phyloP scores from a whole-genome alignment of 2,113 vertebrate species.

The Gallinago undulata region DNA sequence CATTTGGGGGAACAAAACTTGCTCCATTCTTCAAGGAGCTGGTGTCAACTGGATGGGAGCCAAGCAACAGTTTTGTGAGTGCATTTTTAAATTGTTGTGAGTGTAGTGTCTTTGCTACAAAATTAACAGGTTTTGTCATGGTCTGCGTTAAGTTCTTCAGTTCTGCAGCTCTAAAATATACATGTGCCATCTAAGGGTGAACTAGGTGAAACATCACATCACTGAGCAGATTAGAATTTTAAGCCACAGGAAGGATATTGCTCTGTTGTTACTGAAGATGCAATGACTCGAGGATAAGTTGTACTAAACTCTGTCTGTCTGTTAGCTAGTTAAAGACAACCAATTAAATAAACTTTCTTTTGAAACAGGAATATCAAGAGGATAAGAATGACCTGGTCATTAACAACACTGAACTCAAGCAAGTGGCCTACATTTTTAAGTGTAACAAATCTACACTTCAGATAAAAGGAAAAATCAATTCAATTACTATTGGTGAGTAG shows the following conservation, averaged over 20 bases:
- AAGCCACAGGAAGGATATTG: conserved; percentile 22
- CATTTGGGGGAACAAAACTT: neutral
- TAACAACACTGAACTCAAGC: conserved; percentile 91
- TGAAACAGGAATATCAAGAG: conserved; percentile 90
- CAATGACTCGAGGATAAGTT: conserved; percentile 6
- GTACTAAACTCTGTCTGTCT: conserved; percentile 21
- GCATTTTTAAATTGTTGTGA: neutral
- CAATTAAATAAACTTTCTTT: conserved; percentile 51
- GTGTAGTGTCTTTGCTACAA: neutral
- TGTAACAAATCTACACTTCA: conserved; percentile 91
- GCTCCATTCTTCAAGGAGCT: neutral
- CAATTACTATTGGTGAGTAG: conserved; percentile 91
- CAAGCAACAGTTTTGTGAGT: neutral
- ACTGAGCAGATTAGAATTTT: neutral
- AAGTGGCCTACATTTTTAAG: conserved; percentile 93
- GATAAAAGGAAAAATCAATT: conserved; percentile 97
- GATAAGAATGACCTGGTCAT: conserved; percentile 89
- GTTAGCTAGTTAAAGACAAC: neutral
- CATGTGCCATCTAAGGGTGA: neutral
- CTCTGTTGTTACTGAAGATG: conserved; percentile 13
- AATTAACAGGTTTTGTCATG: neutral
- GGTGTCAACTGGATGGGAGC: neutral
- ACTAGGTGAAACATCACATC: neutral
- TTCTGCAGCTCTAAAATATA: neutral
- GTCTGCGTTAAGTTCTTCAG: neutral